Percentiles rank a stretch among this genome's conserved stretches.
phyloP scores from a whole-genome alignment of 2,888 invertebrate genomes.

The Phytoseiulus persimilis region DNA sequence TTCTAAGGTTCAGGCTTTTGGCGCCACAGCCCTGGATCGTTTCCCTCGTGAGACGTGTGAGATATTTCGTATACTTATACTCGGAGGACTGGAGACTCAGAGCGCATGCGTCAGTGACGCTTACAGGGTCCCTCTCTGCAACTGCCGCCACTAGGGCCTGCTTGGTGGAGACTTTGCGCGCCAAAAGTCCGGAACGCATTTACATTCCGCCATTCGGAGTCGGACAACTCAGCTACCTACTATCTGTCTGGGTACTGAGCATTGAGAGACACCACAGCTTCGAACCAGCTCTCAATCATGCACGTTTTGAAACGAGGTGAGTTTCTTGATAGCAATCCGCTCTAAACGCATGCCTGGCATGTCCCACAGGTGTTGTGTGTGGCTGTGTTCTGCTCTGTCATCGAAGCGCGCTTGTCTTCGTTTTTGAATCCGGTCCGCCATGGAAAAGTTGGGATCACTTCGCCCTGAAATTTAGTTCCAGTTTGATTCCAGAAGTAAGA shows the following conservation, averaged over 20 bases:
- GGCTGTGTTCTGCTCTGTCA: not conserved
- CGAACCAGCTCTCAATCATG: not conserved
- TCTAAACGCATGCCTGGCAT: not conserved
- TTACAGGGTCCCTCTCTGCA: not conserved
- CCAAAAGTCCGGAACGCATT: not conserved
- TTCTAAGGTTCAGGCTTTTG: too few relatives aligned
- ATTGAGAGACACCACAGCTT: not conserved
- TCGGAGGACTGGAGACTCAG: not conserved
- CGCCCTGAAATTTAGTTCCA: not conserved
- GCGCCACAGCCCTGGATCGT: too few relatives aligned
- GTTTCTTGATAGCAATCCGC: not conserved
- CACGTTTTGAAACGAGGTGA: not conserved
- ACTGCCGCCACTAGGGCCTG: not conserved
- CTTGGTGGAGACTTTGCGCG: not conserved
- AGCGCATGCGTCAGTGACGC: not conserved
- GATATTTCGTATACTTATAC: too few relatives aligned
- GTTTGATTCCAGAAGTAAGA: too few relatives aligned
- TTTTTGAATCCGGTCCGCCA: not conserved
- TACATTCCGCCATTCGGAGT: not conserved
- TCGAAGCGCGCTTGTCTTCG: not conserved
- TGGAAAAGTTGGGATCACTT: not conserved
- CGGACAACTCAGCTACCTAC: not conserved
- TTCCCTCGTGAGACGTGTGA: too few relatives aligned
- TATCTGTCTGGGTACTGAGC: not conserved
- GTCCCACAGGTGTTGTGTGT: not conserved